Percentiles rank a stretch among this genome's conserved stretches.
Evolutionary conservation across 2,888 invertebrate genomes (phyloP).

Genomic region (Cephus spinipes): DNA sequence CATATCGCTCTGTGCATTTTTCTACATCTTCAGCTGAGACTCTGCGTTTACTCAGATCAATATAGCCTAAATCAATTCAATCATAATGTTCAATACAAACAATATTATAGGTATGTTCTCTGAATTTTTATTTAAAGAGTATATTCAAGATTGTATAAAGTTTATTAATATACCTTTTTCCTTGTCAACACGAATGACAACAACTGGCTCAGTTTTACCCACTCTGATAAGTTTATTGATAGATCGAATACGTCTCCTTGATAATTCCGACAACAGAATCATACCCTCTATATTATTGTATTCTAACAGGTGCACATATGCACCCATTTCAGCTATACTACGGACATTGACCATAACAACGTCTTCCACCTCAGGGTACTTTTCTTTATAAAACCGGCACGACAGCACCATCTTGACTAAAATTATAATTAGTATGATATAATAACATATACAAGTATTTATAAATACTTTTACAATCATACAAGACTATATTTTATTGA

Average conservation of each 20-base stretch:
- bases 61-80: constrained; percentile 80
- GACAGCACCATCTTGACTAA: constrained; percentile 82
- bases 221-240: constrained; percentile 99
- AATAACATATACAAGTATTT: background rate
- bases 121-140: background rate
- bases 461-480: background rate
- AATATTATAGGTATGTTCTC: background rate
- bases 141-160: background rate
- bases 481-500: background rate
- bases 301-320: constrained; percentile 96
- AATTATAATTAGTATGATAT: constrained; percentile 8
- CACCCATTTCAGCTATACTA: constrained; percentile 99
- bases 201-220: constrained; percentile 98
- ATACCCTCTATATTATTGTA: constrained; percentile 99
- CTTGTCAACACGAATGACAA: constrained; percentile 99
- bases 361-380: constrained; percentile 98
- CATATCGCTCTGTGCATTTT: constrained; percentile 98
- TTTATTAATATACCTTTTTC: constrained; percentile 83
- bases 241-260: constrained; percentile 97
- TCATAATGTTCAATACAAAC: background rate
- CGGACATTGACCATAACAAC: constrained; percentile 99
- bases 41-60: constrained; percentile 98
- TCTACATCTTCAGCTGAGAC: constrained; percentile 98
- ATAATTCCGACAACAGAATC: constrained; percentile 98
- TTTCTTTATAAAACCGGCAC: constrained; percentile 97